phyloP scores from a whole-genome alignment of 2,113 vertebrate species.

The Sorex fumeus region DNA sequence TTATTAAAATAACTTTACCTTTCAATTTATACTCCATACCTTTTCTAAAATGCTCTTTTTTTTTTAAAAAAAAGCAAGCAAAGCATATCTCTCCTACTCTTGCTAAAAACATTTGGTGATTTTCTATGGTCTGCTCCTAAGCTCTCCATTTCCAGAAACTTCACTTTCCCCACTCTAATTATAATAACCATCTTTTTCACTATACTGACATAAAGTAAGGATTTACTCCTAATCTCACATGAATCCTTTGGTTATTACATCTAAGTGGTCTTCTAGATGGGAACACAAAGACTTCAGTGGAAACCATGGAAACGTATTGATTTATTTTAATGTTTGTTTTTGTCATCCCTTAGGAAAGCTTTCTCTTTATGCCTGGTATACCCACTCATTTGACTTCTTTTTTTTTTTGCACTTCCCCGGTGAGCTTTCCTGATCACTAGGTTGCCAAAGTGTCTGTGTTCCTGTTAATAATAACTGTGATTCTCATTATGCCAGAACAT shows the following conservation, averaged over 20 bases:
- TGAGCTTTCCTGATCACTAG: neutral
- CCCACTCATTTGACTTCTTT: neutral
- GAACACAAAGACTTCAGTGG: neutral
- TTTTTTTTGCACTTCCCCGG: neutral
- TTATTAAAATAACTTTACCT: slow-evolving; percentile 4
- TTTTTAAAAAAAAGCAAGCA: no score
- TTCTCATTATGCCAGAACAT: neutral
- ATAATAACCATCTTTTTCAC: neutral
- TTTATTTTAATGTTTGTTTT: neutral
- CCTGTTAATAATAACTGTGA: neutral
- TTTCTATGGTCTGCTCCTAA: neutral
- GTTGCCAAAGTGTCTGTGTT: neutral
- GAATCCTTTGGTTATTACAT: slow-evolving; percentile 10
- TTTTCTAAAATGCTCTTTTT: slow-evolving; percentile 52
- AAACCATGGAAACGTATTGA: slow-evolving; percentile 66
- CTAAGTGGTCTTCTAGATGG: neutral
- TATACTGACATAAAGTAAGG: neutral
- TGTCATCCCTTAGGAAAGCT: slow-evolving; percentile 18
- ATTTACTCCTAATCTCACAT: slow-evolving; percentile 4
- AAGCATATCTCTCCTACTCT: neutral
- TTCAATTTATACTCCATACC: neutral
- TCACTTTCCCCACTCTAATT: neutral
- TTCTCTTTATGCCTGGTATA: neutral
- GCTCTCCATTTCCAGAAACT: slow-evolving; percentile 36
- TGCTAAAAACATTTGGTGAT: slow-evolving; percentile 26